Conservation (phyloP, 1,140 invertebrate species). For the Andrena cerasifolii region DNA sequence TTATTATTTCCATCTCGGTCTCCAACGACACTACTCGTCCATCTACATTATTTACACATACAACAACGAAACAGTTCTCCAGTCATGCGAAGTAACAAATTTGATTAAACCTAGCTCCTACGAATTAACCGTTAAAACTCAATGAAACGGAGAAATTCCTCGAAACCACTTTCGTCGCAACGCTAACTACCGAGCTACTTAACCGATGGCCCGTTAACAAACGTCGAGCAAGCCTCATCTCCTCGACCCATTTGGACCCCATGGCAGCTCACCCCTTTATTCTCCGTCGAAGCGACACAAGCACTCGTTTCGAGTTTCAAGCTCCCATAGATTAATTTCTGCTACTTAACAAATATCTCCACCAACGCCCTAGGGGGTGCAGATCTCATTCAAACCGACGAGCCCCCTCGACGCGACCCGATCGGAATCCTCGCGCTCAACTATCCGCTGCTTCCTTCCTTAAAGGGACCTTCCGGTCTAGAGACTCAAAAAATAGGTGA, state of each 20-base stretch:
- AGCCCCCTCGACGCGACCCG: too few species aligned
- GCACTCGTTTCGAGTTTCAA: too few species aligned
- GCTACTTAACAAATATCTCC: too few species aligned
- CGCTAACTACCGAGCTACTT: neutral
- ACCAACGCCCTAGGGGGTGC: too few species aligned
- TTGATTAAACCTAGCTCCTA: neutral
- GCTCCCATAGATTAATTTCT: too few species aligned
- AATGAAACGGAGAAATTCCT: neutral
- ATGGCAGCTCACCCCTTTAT: constrained; percentile 9
- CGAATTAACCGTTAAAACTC: neutral
- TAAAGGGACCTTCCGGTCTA: too few species aligned
- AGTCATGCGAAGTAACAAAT: neutral
- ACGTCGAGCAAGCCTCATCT: neutral
- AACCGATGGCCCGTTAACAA: neutral
- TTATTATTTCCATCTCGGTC: neutral
- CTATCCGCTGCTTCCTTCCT: too few species aligned
- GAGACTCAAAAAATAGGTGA: too few species aligned
- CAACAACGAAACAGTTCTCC: neutral
- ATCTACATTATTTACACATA: constrained; percentile 17
- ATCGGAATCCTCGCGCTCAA: too few species aligned
- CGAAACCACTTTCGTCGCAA: neutral
- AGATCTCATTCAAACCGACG: too few species aligned
- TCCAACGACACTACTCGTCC: neutral
- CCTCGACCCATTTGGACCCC: neutral
- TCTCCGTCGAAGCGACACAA: constrained; percentile 19